Percentiles rank a stretch among this genome's conserved stretches.
Evolutionary conservation across 2,888 invertebrate species (phyloP).

Genomic region (Volucella bombylans): DNA sequence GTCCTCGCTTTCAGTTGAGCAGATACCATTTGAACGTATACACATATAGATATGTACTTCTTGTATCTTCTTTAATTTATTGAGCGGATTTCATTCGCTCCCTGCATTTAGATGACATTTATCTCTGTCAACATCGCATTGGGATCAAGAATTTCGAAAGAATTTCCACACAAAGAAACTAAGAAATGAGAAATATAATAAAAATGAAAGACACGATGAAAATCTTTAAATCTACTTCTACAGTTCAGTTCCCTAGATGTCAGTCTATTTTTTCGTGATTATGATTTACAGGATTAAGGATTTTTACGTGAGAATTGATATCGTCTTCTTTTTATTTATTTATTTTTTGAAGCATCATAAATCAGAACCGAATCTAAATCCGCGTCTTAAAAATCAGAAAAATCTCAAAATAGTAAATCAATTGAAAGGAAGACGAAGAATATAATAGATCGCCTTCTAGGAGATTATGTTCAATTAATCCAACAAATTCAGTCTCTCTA

Average conservation of each 20-base stretch:
- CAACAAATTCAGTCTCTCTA: conserved; percentile 9
- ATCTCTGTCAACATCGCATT: conserved; percentile 71
- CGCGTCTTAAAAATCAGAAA: conserved; percentile 21
- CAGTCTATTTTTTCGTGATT: conserved; percentile 65
- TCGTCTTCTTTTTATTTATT: conserved; percentile 12
- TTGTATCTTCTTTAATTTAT: conserved; percentile 67
- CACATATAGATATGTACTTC: background rate
- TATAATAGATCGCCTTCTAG: conserved; percentile 36
- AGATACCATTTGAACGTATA: conserved; percentile 16
- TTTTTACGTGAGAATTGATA: conserved; percentile 64
- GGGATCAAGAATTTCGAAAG: conserved; percentile 59
- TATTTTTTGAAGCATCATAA: conserved; percentile 34
- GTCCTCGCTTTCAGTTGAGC: conserved; percentile 17
- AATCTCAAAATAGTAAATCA: conserved; percentile 43
- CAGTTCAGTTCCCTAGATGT: conserved; percentile 35
- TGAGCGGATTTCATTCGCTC: conserved; percentile 44
- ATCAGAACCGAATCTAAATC: conserved; percentile 51
- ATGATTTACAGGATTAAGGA: conserved; percentile 74
- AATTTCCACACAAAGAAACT: conserved; percentile 22
- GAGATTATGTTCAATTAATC: conserved; percentile 70
- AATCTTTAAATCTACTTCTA: conserved; percentile 53
- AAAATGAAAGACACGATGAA: conserved; percentile 30
- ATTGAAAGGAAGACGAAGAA: conserved; percentile 15
- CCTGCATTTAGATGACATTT: conserved; percentile 51
- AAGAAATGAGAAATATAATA: background rate